Percentiles rank a stretch among this genome's conserved stretches.
Evolutionary conservation across 2,113 vertebrate species (phyloP).

Genomic region (Erythrolamprus reginae): DNA sequence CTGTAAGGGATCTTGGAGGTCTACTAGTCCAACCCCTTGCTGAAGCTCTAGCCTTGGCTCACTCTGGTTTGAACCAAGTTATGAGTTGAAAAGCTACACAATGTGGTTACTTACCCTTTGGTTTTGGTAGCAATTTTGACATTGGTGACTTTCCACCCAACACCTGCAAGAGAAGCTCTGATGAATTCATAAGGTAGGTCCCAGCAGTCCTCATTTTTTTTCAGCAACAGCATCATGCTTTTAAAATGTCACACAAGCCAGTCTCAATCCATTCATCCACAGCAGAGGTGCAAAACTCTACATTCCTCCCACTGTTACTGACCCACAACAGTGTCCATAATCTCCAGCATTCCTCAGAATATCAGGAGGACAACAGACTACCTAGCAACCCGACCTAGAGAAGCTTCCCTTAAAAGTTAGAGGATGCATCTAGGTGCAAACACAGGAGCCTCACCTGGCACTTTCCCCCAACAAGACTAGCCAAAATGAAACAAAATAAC

Average conservation of each 20-base stretch:
- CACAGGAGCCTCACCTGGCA: constrained; percentile 55
- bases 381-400: no score
- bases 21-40: neutral
- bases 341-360: neutral
- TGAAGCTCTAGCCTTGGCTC: neutral
- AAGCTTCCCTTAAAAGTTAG: neutral
- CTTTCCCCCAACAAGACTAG: no score
- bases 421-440: neutral
- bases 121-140: constrained; percentile 86
- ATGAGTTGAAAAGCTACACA: no score
- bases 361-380: neutral
- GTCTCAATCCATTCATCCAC: neutral
- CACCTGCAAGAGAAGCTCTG: constrained; percentile 70
- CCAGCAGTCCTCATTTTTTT: neutral
- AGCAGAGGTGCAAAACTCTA: neutral
- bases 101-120: constrained; percentile 79
- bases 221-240: neutral
- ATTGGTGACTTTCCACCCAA: constrained; percentile 87
- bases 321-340: neutral
- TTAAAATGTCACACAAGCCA: neutral
- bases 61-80: neutral
- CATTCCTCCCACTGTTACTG: neutral
- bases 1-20: neutral
- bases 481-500: no score
- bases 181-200: neutral